Conservation (phyloP, 1,140 invertebrate species). For the Pteromalus puparum region DNA sequence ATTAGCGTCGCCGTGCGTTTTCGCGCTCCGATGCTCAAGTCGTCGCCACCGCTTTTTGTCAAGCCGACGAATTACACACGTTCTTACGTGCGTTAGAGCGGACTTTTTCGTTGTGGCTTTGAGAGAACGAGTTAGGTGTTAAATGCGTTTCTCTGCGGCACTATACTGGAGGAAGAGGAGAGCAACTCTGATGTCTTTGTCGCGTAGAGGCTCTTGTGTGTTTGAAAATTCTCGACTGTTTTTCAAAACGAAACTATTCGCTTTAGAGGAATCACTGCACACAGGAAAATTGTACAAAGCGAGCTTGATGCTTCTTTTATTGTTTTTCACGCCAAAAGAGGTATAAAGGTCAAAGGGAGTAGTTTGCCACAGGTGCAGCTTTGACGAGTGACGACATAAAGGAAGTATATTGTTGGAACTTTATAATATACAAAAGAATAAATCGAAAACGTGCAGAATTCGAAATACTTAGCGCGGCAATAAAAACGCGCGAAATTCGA, state of each 20-base stretch:
- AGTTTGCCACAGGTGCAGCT: neutral
- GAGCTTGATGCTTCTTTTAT: no score
- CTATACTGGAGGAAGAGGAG: neutral
- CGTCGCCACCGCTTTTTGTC: neutral
- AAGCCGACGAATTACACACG: slow-evolving; percentile 57
- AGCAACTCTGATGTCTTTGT: neutral
- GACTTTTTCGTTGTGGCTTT: neutral
- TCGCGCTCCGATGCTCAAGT: neutral
- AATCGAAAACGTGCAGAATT: no score
- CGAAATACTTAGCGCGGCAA: neutral
- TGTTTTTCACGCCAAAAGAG: no score
- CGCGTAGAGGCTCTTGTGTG: no score
- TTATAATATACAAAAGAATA: no score
- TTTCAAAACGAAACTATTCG: no score
- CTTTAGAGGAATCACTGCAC: no score
- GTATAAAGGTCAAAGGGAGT: no score
- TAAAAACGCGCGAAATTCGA: neutral
- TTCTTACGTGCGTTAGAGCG: slow-evolving; percentile 4
- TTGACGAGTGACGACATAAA: neutral
- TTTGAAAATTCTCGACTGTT: neutral
- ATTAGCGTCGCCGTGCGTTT: slow-evolving; percentile 62
- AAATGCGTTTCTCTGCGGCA: neutral
- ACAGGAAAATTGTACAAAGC: no score
- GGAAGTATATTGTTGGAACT: no score
- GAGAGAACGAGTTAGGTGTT: neutral